Percentiles rank a stretch among this genome's conserved stretches.
phyloP scores from a whole-genome alignment of 2,113 vertebrate genomes.

The Odobenus rosmarus region DNA sequence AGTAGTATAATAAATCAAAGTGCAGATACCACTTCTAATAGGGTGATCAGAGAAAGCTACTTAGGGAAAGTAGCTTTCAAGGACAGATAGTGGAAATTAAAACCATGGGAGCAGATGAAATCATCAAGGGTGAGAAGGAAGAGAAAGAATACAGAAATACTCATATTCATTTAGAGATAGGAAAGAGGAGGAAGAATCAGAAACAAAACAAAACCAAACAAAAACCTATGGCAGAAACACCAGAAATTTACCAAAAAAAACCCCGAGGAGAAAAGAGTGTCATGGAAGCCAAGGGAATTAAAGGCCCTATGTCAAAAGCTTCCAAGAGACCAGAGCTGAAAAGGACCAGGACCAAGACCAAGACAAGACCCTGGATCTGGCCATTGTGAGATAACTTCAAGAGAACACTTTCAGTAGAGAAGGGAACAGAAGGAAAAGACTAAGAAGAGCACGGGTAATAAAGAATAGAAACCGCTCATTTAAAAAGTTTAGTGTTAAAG shows the following conservation, averaged over 20 bases:
- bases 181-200: background rate
- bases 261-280: background rate
- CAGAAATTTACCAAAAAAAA: background rate
- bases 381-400: background rate
- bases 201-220: background rate
- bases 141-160: background rate
- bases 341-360: background rate
- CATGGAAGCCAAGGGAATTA: background rate
- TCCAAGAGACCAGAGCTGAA: background rate
- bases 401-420: background rate
- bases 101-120: background rate
- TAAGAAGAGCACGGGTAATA: background rate
- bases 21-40: background rate
- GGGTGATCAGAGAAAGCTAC: background rate
- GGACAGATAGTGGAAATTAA: background rate
- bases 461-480: constrained; percentile 5
- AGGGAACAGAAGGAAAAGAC: background rate
- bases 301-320: background rate
- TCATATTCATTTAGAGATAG: background rate
- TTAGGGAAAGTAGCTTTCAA: background rate
- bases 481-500: background rate
- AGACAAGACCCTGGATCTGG: background rate
- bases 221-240: background rate
- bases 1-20: background rate
- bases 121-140: background rate